These are phyloP conservation scores for Babyrousa celebensis DNA, from an alignment of 2,797 vertebrate species.

Conservation along the genomic window DNA sequence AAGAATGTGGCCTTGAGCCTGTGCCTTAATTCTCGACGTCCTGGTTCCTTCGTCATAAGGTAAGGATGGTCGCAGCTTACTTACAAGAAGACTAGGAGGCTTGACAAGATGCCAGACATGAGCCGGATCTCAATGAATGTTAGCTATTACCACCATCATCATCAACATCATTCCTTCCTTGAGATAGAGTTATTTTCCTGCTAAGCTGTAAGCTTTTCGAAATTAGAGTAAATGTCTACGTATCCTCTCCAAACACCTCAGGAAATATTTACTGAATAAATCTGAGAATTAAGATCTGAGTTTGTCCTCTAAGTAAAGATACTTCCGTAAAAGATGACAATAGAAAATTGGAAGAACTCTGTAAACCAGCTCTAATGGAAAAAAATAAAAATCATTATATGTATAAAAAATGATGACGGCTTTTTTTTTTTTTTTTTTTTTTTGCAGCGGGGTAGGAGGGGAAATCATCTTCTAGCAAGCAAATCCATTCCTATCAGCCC, in stretches of 20 bases:
- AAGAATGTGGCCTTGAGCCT: not conserved
- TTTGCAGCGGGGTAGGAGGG: too few species aligned
- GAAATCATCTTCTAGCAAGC: constrained; percentile 14
- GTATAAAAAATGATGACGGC: too few species aligned
- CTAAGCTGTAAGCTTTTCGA: constrained; percentile 43
- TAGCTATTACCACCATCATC: not conserved
- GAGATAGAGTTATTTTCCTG: constrained; percentile 18
- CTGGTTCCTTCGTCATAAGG: not conserved
- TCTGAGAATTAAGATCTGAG: constrained; percentile 34
- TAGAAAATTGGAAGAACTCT: not conserved
- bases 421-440: not conserved
- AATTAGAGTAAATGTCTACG: constrained; percentile 43
- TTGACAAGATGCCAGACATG: not conserved
- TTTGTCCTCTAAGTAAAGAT: constrained; percentile 41
- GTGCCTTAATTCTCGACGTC: not conserved
- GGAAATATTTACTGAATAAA: constrained; percentile 44
- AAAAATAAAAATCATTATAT: too few species aligned
- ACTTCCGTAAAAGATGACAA: constrained; percentile 22
- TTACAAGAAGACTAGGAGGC: not conserved
- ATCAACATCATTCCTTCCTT: constrained; percentile 13
- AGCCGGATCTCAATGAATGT: not conserved
- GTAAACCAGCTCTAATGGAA: too few species aligned
- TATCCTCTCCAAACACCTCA: not conserved
- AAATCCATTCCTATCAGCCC: not conserved
- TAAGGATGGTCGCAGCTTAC: not conserved